Conservation (phyloP, 1,140 invertebrate species). For the Drosophila auraria region DNA sequence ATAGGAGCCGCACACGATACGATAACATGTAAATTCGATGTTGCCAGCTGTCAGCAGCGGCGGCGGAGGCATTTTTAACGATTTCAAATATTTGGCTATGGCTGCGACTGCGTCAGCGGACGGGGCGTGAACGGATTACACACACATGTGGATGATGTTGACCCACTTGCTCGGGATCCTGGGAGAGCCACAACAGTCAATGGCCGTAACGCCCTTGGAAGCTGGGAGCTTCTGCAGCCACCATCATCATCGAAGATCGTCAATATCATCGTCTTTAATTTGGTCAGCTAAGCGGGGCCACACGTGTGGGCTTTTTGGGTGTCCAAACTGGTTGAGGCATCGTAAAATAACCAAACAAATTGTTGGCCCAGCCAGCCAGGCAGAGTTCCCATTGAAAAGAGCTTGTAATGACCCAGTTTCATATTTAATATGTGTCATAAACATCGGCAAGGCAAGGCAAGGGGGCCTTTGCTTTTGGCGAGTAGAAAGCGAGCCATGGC, state of each 20-base stretch:
- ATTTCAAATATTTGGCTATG: slow-evolving; percentile 59
- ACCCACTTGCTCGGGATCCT: slow-evolving; percentile 63
- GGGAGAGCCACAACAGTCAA: slow-evolving; percentile 33
- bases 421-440: slow-evolving; percentile 73
- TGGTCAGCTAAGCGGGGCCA: slow-evolving; percentile 21
- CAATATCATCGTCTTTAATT: slow-evolving; percentile 49
- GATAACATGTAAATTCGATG: slow-evolving; percentile 79
- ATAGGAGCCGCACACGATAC: slow-evolving; percentile 59
- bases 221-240: slow-evolving; percentile 29
- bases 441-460: slow-evolving; percentile 31
- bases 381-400: slow-evolving; percentile 62
- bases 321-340: slow-evolving; percentile 60
- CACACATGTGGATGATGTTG: slow-evolving; percentile 30
- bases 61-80: slow-evolving; percentile 35
- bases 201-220: slow-evolving; percentile 62
- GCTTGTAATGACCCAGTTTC: slow-evolving; percentile 78
- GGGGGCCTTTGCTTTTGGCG: slow-evolving; percentile 36
- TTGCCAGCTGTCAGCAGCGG: slow-evolving; percentile 64
- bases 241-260: slow-evolving; percentile 20
- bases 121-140: slow-evolving; percentile 58
- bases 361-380: slow-evolving; percentile 46
- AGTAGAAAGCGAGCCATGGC: slow-evolving; percentile 64
- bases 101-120: too few species aligned
- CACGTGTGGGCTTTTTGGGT: slow-evolving; percentile 57
- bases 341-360: slow-evolving; percentile 63